Evolutionary conservation across 2,113 vertebrate genomes (phyloP).

Genomic region (Lasiurus cinereus): DNA sequence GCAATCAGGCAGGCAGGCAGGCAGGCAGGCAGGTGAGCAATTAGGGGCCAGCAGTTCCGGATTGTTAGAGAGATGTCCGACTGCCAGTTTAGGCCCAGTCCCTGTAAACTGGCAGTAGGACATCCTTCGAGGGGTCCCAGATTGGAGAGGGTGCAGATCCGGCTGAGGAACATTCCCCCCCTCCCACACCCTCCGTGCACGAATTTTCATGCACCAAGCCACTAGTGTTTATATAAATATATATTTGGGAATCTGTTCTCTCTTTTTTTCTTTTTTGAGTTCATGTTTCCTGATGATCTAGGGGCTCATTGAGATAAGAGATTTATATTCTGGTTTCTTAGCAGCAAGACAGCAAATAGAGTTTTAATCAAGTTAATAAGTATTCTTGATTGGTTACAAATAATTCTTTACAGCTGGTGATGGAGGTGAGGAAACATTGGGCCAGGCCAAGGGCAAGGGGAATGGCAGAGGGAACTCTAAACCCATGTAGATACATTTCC

Average conservation of each 20-base stretch:
- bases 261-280: background rate
- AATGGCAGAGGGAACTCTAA: background rate
- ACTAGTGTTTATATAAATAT: background rate
- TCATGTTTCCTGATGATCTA: background rate
- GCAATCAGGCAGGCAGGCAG: too few species aligned
- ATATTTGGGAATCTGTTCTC: background rate
- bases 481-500: background rate
- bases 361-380: background rate
- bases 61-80: too few species aligned
- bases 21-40: too few species aligned
- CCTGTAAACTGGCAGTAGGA: too few species aligned
- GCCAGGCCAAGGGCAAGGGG: background rate
- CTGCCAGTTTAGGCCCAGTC: too few species aligned
- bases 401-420: background rate
- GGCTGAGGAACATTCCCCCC: too few species aligned
- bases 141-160: too few species aligned
- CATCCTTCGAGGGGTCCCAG: too few species aligned
- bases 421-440: background rate
- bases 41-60: too few species aligned
- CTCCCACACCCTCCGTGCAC: too few species aligned
- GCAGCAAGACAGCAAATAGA: background rate
- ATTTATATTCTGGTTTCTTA: conserved; percentile 39
- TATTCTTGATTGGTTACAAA: conserved; percentile 4
- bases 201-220: too few species aligned
- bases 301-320: background rate